Conservation (phyloP, 2,888 invertebrate genomes). For the Leptopilina syphax region DNA sequence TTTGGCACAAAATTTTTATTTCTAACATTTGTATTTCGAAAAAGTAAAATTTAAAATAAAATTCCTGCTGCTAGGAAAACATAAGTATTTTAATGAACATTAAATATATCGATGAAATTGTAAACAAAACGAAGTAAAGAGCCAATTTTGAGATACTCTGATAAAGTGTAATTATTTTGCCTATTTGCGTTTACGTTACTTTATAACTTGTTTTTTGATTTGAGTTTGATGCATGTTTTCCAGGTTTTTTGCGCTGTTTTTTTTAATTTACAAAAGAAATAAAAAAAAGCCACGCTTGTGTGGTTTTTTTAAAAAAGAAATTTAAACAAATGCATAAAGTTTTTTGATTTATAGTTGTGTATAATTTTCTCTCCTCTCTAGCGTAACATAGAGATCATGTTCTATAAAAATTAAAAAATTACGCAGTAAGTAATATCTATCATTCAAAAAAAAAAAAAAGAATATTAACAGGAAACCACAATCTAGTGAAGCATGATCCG, state of each 20-base stretch:
- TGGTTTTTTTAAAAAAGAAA: slow-evolving; percentile 18
- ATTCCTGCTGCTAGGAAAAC: too few species aligned
- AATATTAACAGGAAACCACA: slow-evolving; percentile 74
- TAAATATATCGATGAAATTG: not conserved
- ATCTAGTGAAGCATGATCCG: slow-evolving; percentile 75
- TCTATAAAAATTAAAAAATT: slow-evolving; percentile 56
- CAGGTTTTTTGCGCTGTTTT: slow-evolving; percentile 70
- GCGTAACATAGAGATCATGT: slow-evolving; percentile 65
- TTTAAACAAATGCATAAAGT: slow-evolving; percentile 26
- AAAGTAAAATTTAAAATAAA: too few species aligned
- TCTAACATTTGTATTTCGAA: too few species aligned
- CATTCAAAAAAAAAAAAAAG: slow-evolving; percentile 60
- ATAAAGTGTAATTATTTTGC: slow-evolving; percentile 23
- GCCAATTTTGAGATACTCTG: slow-evolving; percentile 1
- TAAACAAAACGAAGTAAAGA: not conserved
- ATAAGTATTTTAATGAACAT: too few species aligned
- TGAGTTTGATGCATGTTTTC: slow-evolving; percentile 73
- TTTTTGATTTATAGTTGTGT: slow-evolving; percentile 59
- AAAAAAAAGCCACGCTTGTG: slow-evolving; percentile 46
- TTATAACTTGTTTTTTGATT: slow-evolving; percentile 59
- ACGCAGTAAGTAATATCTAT: slow-evolving; percentile 72
- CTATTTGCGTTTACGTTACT: slow-evolving; percentile 42
- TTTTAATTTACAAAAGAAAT: slow-evolving; percentile 55
- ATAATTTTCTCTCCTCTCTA: slow-evolving; percentile 61
- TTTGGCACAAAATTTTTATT: too few species aligned